These are phyloP conservation scores for Drosophila mauritiana DNA, from an alignment of 1,140 invertebrate genomes.

Conservation along the genomic window DNA sequence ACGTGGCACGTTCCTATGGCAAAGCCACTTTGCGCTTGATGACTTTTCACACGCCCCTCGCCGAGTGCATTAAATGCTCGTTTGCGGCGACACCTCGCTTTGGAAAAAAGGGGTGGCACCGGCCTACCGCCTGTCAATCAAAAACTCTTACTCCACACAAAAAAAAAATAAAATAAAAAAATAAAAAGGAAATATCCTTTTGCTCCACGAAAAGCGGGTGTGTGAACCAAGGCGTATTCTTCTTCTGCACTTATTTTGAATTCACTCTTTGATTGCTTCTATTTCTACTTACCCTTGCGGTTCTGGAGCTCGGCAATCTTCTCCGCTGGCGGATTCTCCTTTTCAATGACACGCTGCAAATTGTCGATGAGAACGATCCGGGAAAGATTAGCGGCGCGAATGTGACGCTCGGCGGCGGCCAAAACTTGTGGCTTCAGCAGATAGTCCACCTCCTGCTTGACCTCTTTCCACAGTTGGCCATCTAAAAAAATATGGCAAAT, in stretches of 20 bases:
- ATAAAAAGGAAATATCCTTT: not conserved
- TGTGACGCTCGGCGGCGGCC: constrained; percentile 85
- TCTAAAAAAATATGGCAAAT: constrained; percentile 84
- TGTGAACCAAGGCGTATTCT: not conserved
- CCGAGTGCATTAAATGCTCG: constrained; percentile 70
- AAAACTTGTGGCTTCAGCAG: constrained; percentile 87
- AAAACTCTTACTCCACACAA: constrained; percentile 85
- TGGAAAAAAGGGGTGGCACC: constrained; percentile 14
- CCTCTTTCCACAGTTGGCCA: constrained; percentile 89
- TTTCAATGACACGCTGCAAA: constrained; percentile 90
- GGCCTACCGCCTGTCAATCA: constrained; percentile 24
- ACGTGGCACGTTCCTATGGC: constrained; percentile 43
- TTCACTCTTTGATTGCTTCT: too few relatives aligned
- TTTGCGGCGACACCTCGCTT: constrained; percentile 69
- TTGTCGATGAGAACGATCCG: constrained; percentile 90
- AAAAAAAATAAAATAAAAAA: constrained; percentile 67
- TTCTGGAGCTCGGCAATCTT: constrained; percentile 89
- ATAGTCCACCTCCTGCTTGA: constrained; percentile 88
- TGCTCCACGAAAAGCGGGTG: not conserved
- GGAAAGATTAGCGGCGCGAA: constrained; percentile 86
- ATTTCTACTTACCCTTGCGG: constrained; percentile 87
- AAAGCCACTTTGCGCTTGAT: constrained; percentile 70
- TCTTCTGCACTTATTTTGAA: not conserved
- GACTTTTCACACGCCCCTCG: constrained; percentile 72
- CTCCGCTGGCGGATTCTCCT: constrained; percentile 89